Percentiles rank a stretch among this genome's conserved stretches.
Conservation (phyloP, 23 tunicate species). For the Oikopleura vanhoeffeni region DNA sequence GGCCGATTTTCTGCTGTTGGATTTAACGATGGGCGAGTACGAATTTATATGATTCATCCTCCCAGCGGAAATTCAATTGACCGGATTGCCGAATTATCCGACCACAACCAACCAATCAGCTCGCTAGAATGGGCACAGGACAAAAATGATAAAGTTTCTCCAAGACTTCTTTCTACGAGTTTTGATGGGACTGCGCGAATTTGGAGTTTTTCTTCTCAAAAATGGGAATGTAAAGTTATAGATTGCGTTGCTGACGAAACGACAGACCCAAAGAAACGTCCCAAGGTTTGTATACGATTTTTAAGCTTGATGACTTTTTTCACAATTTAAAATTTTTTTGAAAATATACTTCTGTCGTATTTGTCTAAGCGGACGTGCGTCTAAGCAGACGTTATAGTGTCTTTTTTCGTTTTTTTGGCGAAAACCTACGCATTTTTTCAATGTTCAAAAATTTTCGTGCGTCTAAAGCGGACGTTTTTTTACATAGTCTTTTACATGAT, state of each 20-base stretch:
- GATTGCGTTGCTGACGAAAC: conserved; percentile 13
- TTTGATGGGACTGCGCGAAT: conserved; percentile 39
- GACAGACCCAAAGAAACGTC: not conserved
- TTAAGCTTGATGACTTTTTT: no score
- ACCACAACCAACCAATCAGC: not conserved
- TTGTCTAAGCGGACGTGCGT: no score
- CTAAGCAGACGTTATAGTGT: no score
- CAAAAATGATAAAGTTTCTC: not conserved
- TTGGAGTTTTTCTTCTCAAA: conserved; percentile 21
- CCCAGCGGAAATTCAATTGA: conserved; percentile 9
- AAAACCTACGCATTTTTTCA: no score
- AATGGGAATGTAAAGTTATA: conserved; percentile 22
- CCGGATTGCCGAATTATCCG: conserved; percentile 23
- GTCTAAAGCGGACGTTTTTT: no score
- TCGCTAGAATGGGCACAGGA: not conserved
- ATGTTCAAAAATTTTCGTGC: no score
- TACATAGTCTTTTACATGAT: no score
- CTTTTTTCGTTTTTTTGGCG: no score
- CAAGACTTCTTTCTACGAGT: not conserved
- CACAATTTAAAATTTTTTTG: no score
- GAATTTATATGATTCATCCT: conserved; percentile 30
- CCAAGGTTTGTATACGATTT: no score
- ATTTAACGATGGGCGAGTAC: conserved; percentile 24
- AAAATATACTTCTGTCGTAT: no score
- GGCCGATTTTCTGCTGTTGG: conserved; percentile 47